phyloP scores from a whole-genome alignment of 2,888 invertebrate genomes.

The Strigamia maritima region DNA sequence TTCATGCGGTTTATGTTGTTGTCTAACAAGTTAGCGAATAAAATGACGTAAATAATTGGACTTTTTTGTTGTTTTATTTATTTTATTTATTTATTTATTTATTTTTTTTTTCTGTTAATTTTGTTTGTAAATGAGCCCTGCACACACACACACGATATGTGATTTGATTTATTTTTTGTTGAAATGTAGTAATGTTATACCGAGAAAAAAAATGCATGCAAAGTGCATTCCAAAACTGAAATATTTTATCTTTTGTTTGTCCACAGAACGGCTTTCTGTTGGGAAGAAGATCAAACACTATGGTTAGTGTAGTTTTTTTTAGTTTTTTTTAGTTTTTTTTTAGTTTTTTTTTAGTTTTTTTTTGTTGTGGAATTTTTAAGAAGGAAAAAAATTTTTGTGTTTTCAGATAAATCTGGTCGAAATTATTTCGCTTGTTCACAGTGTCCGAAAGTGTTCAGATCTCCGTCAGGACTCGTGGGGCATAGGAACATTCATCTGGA shows the following conservation, averaged over 20 bases:
- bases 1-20: no score
- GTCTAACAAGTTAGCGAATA: no score
- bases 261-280: neutral
- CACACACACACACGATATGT: no score
- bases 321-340: neutral
- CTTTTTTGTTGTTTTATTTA: no score
- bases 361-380: no score
- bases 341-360: neutral
- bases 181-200: no score
- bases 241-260: neutral
- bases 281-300: neutral
- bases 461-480: neutral
- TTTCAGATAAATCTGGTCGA: neutral
- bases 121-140: no score
- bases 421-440: neutral
- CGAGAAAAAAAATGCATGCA: no score
- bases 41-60: no score
- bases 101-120: no score
- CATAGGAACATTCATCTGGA: slow-evolving; percentile 20
- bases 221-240: neutral
- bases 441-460: neutral
- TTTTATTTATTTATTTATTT: no score
- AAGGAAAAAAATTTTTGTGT: neutral
- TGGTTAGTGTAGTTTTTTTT: neutral
- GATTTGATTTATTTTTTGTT: neutral